A percentile compares a stretch with the other conserved stretches of the same genome.
Evolutionary conservation across 2,113 vertebrate genomes (phyloP).

Genomic region (Mormyrus iriodes): DNA sequence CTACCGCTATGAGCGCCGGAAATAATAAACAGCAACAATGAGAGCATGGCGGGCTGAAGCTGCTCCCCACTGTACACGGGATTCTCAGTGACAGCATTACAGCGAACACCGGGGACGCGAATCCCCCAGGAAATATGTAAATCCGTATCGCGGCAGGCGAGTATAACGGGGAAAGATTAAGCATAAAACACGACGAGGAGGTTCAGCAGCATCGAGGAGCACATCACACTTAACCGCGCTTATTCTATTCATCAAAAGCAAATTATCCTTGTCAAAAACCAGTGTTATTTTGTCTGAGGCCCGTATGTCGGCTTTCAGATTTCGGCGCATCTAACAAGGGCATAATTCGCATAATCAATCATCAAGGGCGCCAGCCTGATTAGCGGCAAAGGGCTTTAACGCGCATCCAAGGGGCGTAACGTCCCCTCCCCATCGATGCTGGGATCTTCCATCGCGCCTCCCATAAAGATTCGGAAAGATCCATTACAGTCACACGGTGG

Average conservation of each 20-base stretch:
- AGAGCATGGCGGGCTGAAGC: neutral
- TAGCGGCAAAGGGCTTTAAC: constrained; percentile 8
- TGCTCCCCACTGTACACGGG: neutral
- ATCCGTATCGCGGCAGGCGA: neutral
- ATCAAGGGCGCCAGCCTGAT: constrained; percentile 27
- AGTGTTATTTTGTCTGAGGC: neutral
- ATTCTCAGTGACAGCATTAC: neutral
- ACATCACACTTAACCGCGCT: neutral
- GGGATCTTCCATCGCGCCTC: constrained; percentile 14
- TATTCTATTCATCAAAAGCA: constrained; percentile 5
- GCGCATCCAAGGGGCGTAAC: constrained; percentile 22
- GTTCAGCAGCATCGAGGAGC: neutral
- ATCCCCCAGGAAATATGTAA: neutral
- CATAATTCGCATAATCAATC: constrained; percentile 32
- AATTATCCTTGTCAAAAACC: constrained; percentile 14
- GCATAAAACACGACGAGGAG: neutral
- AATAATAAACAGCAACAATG: neutral
- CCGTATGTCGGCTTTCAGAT: neutral
- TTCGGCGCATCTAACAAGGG: constrained; percentile 1
- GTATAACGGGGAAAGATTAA: neutral
- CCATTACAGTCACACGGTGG: constrained; percentile 31
- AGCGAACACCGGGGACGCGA: neutral
- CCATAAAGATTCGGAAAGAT: constrained; percentile 29
- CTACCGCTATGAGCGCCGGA: neutral
- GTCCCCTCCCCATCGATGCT: constrained; percentile 27